phyloP scores from a whole-genome alignment of 2,888 invertebrate species.

The Eledone cirrhosa region DNA sequence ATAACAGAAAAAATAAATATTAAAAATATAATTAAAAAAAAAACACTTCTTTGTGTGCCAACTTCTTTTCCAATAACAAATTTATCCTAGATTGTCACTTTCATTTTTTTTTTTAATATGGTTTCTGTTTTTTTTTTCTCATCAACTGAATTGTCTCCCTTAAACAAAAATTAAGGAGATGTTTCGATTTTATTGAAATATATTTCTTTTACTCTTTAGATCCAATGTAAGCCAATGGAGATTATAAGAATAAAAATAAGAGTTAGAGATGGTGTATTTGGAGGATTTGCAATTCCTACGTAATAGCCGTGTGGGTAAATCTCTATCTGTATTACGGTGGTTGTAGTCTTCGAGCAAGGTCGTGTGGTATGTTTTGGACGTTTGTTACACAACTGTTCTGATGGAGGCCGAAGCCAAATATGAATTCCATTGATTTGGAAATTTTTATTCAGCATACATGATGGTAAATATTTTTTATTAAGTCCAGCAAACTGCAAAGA shows the following conservation, averaged over 20 bases:
- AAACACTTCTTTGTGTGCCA: too few relatives aligned
- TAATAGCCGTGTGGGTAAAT: neutral
- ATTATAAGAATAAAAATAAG: slow-evolving; percentile 16
- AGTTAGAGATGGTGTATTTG: slow-evolving; percentile 2
- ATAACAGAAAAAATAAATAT: too few relatives aligned
- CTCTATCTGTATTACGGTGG: slow-evolving; percentile 7
- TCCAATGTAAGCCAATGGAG: slow-evolving; percentile 19
- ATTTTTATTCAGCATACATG: slow-evolving; percentile 54
- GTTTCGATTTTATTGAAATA: neutral
- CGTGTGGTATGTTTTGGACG: slow-evolving; percentile 5
- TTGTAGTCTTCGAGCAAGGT: slow-evolving; percentile 23
- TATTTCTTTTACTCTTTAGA: slow-evolving; percentile 23
- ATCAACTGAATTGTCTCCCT: neutral
- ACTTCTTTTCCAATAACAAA: too few relatives aligned
- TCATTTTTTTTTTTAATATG: too few relatives aligned
- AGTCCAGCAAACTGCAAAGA: slow-evolving; percentile 52
- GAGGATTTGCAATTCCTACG: slow-evolving; percentile 9
- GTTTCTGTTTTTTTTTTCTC: neutral
- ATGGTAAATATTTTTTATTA: slow-evolving; percentile 50
- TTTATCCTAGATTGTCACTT: too few relatives aligned
- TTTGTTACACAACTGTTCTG: slow-evolving; percentile 19
- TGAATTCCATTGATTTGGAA: slow-evolving; percentile 58
- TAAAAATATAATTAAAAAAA: too few relatives aligned
- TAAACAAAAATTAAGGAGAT: neutral
- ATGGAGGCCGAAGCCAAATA: slow-evolving; percentile 46